These are phyloP conservation scores for Parnassius orleans DNA, from an alignment of 2,888 invertebrate species.

Conservation along the genomic window DNA sequence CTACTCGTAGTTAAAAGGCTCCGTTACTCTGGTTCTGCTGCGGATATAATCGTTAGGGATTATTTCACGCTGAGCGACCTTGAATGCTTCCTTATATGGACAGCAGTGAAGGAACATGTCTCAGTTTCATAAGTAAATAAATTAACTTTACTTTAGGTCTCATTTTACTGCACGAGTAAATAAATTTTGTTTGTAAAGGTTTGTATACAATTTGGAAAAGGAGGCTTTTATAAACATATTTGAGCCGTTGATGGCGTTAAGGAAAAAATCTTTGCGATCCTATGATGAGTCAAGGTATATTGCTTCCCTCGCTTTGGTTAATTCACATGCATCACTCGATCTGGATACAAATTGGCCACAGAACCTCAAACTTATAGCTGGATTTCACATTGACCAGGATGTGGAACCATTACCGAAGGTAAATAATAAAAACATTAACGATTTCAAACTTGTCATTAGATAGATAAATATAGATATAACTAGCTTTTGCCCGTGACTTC, in stretches of 20 bases:
- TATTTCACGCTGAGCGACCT: too few relatives aligned
- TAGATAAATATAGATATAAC: too few relatives aligned
- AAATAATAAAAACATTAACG: neutral
- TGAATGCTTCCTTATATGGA: too few relatives aligned
- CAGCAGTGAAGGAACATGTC: too few relatives aligned
- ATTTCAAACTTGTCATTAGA: too few relatives aligned
- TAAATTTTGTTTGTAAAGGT: conserved; percentile 40
- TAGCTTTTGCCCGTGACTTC: too few relatives aligned
- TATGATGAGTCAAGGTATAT: conserved; percentile 37
- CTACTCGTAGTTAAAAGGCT: too few relatives aligned
- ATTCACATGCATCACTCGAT: conserved; percentile 10
- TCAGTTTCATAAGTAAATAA: too few relatives aligned
- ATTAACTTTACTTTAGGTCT: too few relatives aligned
- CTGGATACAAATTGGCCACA: neutral
- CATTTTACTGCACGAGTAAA: neutral
- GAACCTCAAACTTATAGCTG: conserved; percentile 32
- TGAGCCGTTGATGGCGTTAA: conserved; percentile 28
- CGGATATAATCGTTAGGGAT: too few relatives aligned
- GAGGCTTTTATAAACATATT: conserved; percentile 12
- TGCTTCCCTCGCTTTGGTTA: conserved; percentile 27
- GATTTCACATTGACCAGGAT: conserved; percentile 40
- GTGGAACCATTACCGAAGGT: conserved; percentile 42
- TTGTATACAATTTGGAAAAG: conserved; percentile 33
- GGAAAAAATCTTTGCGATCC: conserved; percentile 38
- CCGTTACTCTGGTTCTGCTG: too few relatives aligned